Conservation (phyloP, 1,140 invertebrate genomes). For the Diorhabda sublineata region DNA sequence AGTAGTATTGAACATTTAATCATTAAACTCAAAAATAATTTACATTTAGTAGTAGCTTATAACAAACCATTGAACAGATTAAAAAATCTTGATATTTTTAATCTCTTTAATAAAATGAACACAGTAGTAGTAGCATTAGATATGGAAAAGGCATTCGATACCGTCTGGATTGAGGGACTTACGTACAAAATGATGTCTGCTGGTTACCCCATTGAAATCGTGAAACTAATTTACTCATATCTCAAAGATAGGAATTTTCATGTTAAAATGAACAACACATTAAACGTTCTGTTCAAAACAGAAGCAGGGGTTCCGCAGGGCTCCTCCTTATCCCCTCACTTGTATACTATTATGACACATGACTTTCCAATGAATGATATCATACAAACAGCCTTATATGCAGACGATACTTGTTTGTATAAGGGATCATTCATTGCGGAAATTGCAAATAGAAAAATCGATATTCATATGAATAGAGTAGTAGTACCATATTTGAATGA, state of each 20-base stretch:
- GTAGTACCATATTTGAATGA: neutral
- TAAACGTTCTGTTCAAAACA: constrained; percentile 23
- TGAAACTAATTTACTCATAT: constrained; percentile 34
- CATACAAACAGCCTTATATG: constrained; percentile 33
- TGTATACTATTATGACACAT: constrained; percentile 32
- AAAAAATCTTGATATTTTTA: no score
- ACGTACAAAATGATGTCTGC: constrained; percentile 34
- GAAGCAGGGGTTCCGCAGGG: constrained; percentile 37
- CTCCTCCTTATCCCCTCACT: constrained; percentile 23
- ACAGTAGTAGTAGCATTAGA: constrained; percentile 31
- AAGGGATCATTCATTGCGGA: constrained; percentile 22
- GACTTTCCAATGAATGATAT: constrained; percentile 25
- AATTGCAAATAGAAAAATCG: constrained; percentile 15
- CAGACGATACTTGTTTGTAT: constrained; percentile 42
- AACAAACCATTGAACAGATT: no score
- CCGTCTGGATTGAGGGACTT: constrained; percentile 39
- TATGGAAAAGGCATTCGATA: constrained; percentile 43
- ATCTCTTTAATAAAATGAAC: no score
- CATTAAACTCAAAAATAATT: no score
- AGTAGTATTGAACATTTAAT: no score
- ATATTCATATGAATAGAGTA: constrained; percentile 17
- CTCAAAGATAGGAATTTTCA: constrained; percentile 31
- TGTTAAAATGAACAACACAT: constrained; percentile 26
- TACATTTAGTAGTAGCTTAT: no score
- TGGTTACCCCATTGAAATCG: constrained; percentile 22